These are phyloP conservation scores for Aradus depressus DNA, from an alignment of 2,888 invertebrate species.

Conservation along the genomic window DNA sequence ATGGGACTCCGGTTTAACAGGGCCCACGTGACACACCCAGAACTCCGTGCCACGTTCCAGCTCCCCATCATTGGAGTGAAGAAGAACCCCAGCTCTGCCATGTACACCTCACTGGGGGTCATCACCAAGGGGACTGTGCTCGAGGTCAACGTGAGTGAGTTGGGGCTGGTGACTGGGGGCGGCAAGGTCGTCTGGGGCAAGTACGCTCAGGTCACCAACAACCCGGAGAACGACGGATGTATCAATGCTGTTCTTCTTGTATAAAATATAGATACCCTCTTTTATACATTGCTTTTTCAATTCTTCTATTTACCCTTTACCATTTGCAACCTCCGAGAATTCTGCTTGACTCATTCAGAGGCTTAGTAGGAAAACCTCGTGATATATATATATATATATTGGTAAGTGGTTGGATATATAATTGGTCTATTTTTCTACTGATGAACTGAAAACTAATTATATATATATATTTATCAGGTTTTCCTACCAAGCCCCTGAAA, in stretches of 20 bases:
- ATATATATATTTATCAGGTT: too few relatives aligned
- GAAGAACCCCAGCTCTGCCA: conserved; percentile 93
- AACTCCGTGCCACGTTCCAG: conserved; percentile 93
- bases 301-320: neutral
- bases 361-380: too few relatives aligned
- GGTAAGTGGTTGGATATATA: too few relatives aligned
- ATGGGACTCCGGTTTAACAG: conserved; percentile 95
- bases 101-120: conserved; percentile 94
- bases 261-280: conserved; percentile 40
- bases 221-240: conserved; percentile 99
- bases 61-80: conserved; percentile 97
- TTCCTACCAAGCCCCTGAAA: too few relatives aligned
- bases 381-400: too few relatives aligned
- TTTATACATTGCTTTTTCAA: neutral
- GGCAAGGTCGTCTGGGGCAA: conserved; percentile 99
- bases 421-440: too few relatives aligned
- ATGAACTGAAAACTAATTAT: too few relatives aligned
- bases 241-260: conserved; percentile 97
- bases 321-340: too few relatives aligned
- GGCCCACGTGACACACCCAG: conserved; percentile 98
- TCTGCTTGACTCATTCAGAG: too few relatives aligned
- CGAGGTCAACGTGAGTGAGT: conserved; percentile 95
- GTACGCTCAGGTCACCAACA: conserved; percentile 98
- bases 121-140: conserved; percentile 97
- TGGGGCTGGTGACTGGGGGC: conserved; percentile 95